Conservation (phyloP, 1,140 invertebrate species). For the Cotesia chilonis region DNA sequence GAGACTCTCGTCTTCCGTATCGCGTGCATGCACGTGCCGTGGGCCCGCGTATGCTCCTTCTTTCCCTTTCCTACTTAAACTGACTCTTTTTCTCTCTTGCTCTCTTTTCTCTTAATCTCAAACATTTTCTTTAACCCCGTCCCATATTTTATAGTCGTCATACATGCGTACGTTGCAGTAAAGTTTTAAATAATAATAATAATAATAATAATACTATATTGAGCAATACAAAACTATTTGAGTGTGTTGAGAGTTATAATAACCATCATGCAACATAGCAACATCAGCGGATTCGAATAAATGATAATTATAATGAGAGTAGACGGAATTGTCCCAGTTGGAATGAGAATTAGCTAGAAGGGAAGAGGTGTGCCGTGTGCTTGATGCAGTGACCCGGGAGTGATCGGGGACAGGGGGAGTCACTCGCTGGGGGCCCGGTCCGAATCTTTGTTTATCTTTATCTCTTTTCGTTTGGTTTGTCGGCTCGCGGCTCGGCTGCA, state of each 20-base stretch:
- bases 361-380: conserved; percentile 28
- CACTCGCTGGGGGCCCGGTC: background rate
- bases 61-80: background rate
- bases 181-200: no score
- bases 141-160: background rate
- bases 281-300: no score
- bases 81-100: background rate
- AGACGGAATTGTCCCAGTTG: conserved; percentile 19
- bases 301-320: no score
- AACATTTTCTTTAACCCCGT: background rate
- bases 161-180: no score
- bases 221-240: no score
- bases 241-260: no score
- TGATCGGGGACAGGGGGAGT: background rate
- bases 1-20: conserved; percentile 17
- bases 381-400: background rate
- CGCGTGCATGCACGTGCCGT: conserved; percentile 18
- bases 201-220: no score
- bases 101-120: conserved; percentile 1
- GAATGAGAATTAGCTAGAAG: conserved; percentile 1
- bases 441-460: conserved; percentile 67
- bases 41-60: conserved; percentile 10
- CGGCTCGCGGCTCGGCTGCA: conserved; percentile 63
- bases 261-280: no score
- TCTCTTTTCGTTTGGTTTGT: conserved; percentile 67